Percentiles rank a stretch among this genome's conserved stretches.
Evolutionary conservation across 2,888 invertebrate genomes (phyloP).

Genomic region (Sesamia inferens): DNA sequence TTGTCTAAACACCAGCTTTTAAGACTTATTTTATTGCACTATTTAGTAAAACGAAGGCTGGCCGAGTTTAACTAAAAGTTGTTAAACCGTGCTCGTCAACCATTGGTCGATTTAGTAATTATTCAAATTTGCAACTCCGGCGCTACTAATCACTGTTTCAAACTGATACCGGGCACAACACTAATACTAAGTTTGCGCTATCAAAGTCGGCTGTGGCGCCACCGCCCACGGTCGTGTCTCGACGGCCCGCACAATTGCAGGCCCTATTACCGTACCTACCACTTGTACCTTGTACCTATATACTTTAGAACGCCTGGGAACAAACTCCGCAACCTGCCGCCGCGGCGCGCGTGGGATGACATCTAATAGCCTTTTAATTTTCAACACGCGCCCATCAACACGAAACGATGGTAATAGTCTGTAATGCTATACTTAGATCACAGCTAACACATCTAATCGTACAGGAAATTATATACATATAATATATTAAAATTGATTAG

Average conservation of each 20-base stretch:
- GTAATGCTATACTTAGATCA: constrained; percentile 74
- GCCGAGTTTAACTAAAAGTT: constrained; percentile 43
- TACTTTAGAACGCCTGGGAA: constrained; percentile 75
- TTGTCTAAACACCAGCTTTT: constrained; percentile 52
- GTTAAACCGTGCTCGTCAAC: constrained; percentile 52
- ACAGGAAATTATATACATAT: constrained; percentile 28
- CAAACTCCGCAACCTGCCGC: constrained; percentile 75
- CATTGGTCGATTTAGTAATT: constrained; percentile 74
- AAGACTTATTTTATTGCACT: constrained; percentile 52
- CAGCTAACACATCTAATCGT: constrained; percentile 37
- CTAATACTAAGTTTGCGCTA: constrained; percentile 72
- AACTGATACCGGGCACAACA: constrained; percentile 74
- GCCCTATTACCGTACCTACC: constrained; percentile 72
- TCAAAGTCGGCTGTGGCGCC: constrained; percentile 72
- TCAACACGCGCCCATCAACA: constrained; percentile 81
- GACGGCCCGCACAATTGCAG: constrained; percentile 70
- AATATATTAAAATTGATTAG: constrained; percentile 47
- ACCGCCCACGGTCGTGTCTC: constrained; percentile 74
- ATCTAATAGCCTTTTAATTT: constrained; percentile 88
- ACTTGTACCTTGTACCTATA: constrained; percentile 68
- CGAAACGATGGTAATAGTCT: constrained; percentile 74
- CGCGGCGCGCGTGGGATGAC: constrained; percentile 80
- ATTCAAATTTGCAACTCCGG: constrained; percentile 77
- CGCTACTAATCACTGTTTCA: constrained; percentile 78
- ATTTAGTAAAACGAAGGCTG: constrained; percentile 53